A percentile compares a stretch with the other conserved stretches of the same genome.
Evolutionary conservation across 2,113 vertebrate genomes (phyloP).

Genomic region (Amphiprion percula): DNA sequence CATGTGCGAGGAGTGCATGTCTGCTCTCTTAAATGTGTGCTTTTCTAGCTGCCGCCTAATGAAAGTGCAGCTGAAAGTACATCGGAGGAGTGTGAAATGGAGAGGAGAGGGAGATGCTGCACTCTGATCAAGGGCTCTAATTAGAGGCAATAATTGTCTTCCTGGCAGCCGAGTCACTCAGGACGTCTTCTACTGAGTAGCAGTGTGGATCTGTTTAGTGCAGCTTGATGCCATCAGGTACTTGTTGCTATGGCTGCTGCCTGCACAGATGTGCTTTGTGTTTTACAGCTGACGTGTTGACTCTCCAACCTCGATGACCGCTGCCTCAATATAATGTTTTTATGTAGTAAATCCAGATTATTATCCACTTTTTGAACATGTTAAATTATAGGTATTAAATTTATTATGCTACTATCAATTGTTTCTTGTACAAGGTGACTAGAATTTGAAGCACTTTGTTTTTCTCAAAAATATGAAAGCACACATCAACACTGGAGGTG

Average conservation of each 20-base stretch:
- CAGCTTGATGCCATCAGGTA: background rate
- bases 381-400: no score
- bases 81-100: background rate
- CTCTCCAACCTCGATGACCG: background rate
- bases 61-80: background rate
- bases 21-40: background rate
- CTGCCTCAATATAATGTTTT: background rate
- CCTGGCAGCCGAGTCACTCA: constrained; percentile 23
- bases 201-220: background rate
- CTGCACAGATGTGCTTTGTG: constrained; percentile 9
- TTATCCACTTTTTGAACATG: no score
- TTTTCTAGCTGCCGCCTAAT: background rate
- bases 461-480: no score
- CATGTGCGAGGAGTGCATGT: background rate
- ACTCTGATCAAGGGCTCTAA: constrained; percentile 34
- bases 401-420: no score
- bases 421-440: no score
- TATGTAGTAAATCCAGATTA: background rate
- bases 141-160: constrained; percentile 50
- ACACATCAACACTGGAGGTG: no score
- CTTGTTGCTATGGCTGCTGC: constrained; percentile 24
- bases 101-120: background rate
- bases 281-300: background rate
- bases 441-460: no score
- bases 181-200: background rate